These are phyloP conservation scores for Cloeon dipterum DNA, from an alignment of 2,888 invertebrate species.

Conservation along the genomic window DNA sequence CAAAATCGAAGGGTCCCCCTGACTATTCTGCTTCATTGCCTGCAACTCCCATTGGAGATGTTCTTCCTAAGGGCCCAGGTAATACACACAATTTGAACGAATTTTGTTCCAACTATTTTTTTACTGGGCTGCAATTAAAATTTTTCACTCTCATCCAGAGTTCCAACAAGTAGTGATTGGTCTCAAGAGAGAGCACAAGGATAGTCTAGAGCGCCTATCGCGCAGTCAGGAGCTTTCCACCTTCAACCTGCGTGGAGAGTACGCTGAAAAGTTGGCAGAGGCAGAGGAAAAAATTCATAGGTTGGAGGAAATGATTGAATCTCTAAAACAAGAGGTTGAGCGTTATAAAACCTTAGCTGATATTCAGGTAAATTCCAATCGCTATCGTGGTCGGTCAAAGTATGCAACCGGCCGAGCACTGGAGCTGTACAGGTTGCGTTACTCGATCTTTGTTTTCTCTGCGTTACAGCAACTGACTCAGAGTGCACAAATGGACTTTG, in stretches of 20 bases:
- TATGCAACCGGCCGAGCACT: no score
- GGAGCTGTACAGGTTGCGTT: no score
- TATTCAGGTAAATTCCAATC: conserved; percentile 19
- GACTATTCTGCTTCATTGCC: no score
- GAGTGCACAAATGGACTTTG: conserved; percentile 26
- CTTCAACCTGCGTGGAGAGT: conserved; percentile 16
- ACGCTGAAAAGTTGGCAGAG: conserved; percentile 16
- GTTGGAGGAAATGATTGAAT: conserved; percentile 17
- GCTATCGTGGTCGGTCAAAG: neutral
- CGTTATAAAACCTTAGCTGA: conserved; percentile 30
- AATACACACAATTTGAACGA: no score
- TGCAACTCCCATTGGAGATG: neutral
- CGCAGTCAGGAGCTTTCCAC: conserved; percentile 13
- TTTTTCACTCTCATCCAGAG: no score
- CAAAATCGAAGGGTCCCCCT: no score
- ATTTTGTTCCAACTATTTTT: no score
- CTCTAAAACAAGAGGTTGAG: conserved; percentile 26
- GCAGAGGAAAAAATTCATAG: conserved; percentile 18
- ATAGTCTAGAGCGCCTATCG: conserved; percentile 17
- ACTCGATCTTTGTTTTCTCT: no score
- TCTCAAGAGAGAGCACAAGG: conserved; percentile 20
- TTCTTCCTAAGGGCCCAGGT: no score
- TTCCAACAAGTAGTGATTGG: conserved; percentile 17
- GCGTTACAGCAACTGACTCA: conserved; percentile 22
- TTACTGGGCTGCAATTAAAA: no score